Evolutionary conservation across 1,140 invertebrate species (phyloP).

Genomic region (Heterodera schachtii): DNA sequence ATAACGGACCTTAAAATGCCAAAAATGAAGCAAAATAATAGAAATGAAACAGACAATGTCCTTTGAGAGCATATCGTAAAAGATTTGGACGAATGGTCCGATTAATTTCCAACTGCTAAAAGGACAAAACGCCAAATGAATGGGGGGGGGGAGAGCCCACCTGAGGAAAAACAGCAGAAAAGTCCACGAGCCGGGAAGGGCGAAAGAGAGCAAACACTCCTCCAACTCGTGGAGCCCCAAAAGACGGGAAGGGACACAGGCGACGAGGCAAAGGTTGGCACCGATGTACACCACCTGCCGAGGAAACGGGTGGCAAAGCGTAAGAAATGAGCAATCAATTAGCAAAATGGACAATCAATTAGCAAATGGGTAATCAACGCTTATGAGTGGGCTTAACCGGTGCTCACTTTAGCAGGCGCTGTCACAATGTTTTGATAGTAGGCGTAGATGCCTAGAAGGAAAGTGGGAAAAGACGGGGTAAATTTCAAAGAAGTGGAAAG

Average conservation of each 20-base stretch:
- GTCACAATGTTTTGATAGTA: conserved; percentile 17
- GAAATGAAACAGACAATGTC: conserved; percentile 75
- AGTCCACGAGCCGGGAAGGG: conserved; percentile 93
- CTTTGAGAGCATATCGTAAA: conserved; percentile 93
- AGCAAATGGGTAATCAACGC: no score
- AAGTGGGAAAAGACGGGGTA: no score
- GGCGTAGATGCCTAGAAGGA: neutral
- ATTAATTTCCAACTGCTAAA: conserved; percentile 85
- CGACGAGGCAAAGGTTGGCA: conserved; percentile 86
- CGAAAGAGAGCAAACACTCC: conserved; percentile 86
- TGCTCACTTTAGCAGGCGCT: conserved; percentile 23
- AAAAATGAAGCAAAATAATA: no score
- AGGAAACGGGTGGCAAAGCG: no score
- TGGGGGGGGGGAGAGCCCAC: conserved; percentile 69
- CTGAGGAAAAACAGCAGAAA: conserved; percentile 92
- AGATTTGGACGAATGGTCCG: conserved; percentile 97
- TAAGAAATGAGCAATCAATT: no score
- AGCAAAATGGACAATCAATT: no score
- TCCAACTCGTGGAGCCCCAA: conserved; percentile 77
- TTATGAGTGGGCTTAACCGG: conserved; percentile 86
- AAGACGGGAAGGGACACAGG: conserved; percentile 85
- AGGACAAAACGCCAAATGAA: conserved; percentile 34
- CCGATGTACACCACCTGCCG: conserved; percentile 79
- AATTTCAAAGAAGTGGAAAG: no score
- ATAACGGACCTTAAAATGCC: conserved; percentile 75